These are phyloP conservation scores for Apis mellifera DNA, from an alignment of 1,140 invertebrate genomes.

Conservation along the genomic window Amel_HAv3.1 CM009941.2:16050001-16050500, in stretches of 20 bases:
- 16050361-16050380: not conserved
- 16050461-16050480: slow-evolving; percentile 36
- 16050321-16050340: not conserved
- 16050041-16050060: slow-evolving; percentile 28
- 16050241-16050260: not conserved
- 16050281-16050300: not conserved
- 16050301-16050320: not conserved
- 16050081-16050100: slow-evolving; percentile 5
- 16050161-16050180: slow-evolving; percentile 2
- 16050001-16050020: slow-evolving; percentile 72
- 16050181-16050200: slow-evolving; percentile 15
- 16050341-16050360: not conserved
- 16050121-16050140: not conserved
- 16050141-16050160: slow-evolving; percentile 11
- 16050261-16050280: not conserved
- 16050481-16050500: slow-evolving; percentile 46
- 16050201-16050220: slow-evolving; percentile 72
- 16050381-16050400: slow-evolving; percentile 34
- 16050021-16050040: slow-evolving; percentile 46
- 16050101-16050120: not conserved
- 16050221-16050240: slow-evolving; percentile 40
- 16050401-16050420: slow-evolving; percentile 55
- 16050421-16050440: slow-evolving; percentile 64
- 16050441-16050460: slow-evolving; percentile 11
- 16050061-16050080: not conserved